Percentiles rank a stretch among this genome's conserved stretches.
phyloP scores from a whole-genome alignment of 2,113 vertebrate genomes.

The Calypte anna region DNA sequence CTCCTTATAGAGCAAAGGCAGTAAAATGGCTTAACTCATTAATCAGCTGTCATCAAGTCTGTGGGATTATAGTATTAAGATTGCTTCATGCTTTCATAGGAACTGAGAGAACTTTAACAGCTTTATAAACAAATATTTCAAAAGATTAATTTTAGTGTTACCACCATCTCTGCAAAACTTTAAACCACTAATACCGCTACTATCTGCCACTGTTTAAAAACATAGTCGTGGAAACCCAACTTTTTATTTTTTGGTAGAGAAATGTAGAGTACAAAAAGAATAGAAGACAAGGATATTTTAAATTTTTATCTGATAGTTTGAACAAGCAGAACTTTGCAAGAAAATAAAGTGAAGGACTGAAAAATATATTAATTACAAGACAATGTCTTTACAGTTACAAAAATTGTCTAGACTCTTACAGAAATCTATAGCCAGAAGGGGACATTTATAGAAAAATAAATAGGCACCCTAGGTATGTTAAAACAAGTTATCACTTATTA shows the following conservation, averaged over 20 bases:
- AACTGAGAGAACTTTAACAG: background rate
- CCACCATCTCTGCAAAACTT: background rate
- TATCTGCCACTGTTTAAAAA: background rate
- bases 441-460: conserved; percentile 76
- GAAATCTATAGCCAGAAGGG: conserved; percentile 63
- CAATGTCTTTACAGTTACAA: conserved; percentile 69
- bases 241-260: background rate
- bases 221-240: background rate
- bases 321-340: conserved; percentile 66
- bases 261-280: background rate
- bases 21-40: background rate
- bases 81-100: background rate
- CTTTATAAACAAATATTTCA: background rate
- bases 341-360: conserved; percentile 71
- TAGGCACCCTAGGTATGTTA: conserved; percentile 74
- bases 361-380: conserved; percentile 70
- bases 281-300: background rate
- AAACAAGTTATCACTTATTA: conserved; percentile 50
- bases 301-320: conserved; percentile 53
- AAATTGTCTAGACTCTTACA: conserved; percentile 59
- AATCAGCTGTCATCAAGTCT: background rate
- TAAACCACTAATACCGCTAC: background rate
- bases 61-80: background rate
- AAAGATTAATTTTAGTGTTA: background rate
- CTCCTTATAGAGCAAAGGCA: background rate